phyloP scores from a whole-genome alignment of 2,888 invertebrate species.

The Dynastes grantii region DNA sequence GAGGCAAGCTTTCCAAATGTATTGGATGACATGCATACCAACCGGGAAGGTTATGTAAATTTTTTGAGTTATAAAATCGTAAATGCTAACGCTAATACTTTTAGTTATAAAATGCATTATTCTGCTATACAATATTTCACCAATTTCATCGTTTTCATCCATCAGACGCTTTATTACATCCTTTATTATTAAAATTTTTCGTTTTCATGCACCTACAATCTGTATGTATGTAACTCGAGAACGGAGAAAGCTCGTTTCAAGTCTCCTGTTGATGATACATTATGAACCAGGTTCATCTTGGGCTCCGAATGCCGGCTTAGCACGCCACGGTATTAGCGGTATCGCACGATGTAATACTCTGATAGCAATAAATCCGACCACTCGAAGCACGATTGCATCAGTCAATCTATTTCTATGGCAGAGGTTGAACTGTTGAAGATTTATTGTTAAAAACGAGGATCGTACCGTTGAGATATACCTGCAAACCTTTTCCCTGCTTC shows the following conservation, averaged over 20 bases:
- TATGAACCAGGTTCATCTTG: conserved; percentile 5
- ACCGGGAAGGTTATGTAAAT: not conserved
- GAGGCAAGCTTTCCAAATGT: not conserved
- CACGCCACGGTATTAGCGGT: conserved; percentile 21
- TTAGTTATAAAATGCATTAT: too few species aligned
- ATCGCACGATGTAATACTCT: conserved; percentile 8
- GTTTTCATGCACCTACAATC: not conserved
- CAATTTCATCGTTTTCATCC: not conserved
- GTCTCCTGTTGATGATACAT: conserved; percentile 9
- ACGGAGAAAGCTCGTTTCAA: not conserved
- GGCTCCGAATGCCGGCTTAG: conserved; percentile 13
- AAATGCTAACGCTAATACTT: too few species aligned
- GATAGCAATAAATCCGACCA: conserved; percentile 20
- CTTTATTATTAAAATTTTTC: not conserved
- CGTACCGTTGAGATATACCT: too few species aligned
- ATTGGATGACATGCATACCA: conserved; percentile 11
- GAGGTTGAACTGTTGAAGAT: not conserved
- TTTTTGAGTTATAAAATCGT: not conserved
- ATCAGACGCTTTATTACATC: conserved; percentile 7
- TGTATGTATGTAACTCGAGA: too few species aligned
- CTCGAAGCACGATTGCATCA: conserved; percentile 22
- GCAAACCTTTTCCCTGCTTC: not conserved
- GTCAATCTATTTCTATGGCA: not conserved
- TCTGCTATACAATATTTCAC: too few species aligned
- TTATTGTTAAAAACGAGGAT: conserved; percentile 13